Evolutionary conservation across 2,797 vertebrate species (phyloP), one percentile per base, ranked within the genome.

Genomic region (Ciconia nigra): DNA sequence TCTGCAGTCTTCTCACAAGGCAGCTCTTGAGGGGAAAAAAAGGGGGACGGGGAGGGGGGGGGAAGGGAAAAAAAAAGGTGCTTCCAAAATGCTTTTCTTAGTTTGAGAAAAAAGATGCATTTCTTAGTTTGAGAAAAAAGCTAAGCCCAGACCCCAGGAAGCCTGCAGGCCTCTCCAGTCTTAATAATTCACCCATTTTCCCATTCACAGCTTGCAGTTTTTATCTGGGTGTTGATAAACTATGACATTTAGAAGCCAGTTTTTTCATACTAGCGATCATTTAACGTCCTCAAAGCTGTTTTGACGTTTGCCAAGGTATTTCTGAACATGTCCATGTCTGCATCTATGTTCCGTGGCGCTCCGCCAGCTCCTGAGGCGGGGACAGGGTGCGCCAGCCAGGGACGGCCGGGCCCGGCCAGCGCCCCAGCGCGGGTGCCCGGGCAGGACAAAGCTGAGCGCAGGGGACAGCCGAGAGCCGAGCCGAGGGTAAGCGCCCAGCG

Each of bases 61-160:
- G 11, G 2, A 1, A 5, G 8, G 4, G 3, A 0, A 7, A 42
- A n/a, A 57, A n/a, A n/a, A 52, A 33, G 7, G 5, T 44, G 31
- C 51, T 88, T 70, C 26, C 54, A 33, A 81, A 57, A 55, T 5
- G 8, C 7, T 49, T 55, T 52, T 47, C 22, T 22, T 51, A 31
- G 35, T 55, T 47, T 26, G 25, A 71, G 58, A 10, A n/a, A 46
- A 9, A 15, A 20, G 11, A 55, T 5, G 8, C 7, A 44, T 55
- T 52, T 47, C 22, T 22, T 51, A 31, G 35, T 55, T 47, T 26
- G 25, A 71, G 58, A 10, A n/a, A 46, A 9, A 15, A 20, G 11
- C 5, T 13, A 5, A 37, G 57, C 17, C 25, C 62, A 59, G 57
- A 15, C 2, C 46, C 9, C 4, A 9, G 76, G 59, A 21, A 37